Conservation (phyloP, 2,113 vertebrate genomes). For the Cisticola juncidis region DNA sequence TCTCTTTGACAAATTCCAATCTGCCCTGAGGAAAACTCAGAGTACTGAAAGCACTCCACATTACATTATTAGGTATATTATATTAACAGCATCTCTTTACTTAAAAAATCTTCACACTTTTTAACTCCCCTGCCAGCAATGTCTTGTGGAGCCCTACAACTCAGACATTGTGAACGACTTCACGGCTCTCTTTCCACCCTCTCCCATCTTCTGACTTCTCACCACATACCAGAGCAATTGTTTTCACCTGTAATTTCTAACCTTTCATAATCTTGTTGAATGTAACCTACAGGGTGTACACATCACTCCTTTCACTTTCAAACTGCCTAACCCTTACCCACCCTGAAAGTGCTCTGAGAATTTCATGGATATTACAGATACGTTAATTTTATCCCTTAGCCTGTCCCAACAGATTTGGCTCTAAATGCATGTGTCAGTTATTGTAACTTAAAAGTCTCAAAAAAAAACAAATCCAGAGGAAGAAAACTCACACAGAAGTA, state of each 20-base stretch:
- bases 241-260: conserved; percentile 24
- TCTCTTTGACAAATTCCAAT: conserved; percentile 57
- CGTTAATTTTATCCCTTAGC: not conserved
- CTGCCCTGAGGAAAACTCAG: conserved; percentile 42
- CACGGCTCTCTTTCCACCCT: not conserved
- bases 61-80: conserved; percentile 23
- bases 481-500: not conserved
- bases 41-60: conserved; percentile 11
- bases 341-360: not conserved
- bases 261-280: not conserved
- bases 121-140: not conserved
- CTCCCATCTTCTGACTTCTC: not conserved
- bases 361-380: not conserved
- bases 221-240: not conserved
- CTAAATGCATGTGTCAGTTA: not conserved
- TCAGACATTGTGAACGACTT: not conserved
- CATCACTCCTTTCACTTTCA: not conserved
- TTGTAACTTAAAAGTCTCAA: not conserved
- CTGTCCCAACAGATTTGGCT: not conserved
- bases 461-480: not conserved
- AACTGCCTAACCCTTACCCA: not conserved
- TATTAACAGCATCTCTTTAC: conserved; percentile 19
- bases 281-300: not conserved
- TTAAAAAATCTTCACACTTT: not conserved
- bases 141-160: not conserved